Conservation (phyloP, 1,140 invertebrate genomes). For the Agrilus planipennis region DNA sequence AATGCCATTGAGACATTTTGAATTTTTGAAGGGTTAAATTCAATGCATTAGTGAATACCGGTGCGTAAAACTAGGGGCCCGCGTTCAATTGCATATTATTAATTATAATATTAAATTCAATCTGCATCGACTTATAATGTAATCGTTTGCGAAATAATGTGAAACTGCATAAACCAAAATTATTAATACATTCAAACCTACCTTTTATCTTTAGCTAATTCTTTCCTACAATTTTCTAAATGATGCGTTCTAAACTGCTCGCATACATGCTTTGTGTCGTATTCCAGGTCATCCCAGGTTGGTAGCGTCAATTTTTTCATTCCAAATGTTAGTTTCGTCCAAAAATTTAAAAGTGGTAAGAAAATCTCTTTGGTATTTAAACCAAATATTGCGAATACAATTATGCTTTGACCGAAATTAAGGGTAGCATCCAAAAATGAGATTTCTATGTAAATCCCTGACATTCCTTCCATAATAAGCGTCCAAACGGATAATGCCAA, state of each 20-base stretch:
- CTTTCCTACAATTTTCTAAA: conserved; percentile 62
- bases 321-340: conserved; percentile 53
- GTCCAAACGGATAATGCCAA: conserved; percentile 78
- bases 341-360: conserved; percentile 48
- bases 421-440: conserved; percentile 81
- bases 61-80: too few relatives aligned
- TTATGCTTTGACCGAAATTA: conserved; percentile 78
- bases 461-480: conserved; percentile 70
- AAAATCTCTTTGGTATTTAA: conserved; percentile 64
- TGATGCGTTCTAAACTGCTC: conserved; percentile 82
- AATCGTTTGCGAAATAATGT: not conserved
- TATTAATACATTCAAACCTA: conserved; percentile 19
- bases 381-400: conserved; percentile 77
- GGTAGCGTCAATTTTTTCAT: conserved; percentile 58
- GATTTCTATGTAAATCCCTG: conserved; percentile 82
- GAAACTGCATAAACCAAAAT: not conserved
- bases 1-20: too few relatives aligned
- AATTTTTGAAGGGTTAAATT: too few relatives aligned
- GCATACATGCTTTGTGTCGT: conserved; percentile 70
- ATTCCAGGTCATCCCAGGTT: conserved; percentile 55
- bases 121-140: not conserved
- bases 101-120: not conserved
- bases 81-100: too few relatives aligned
- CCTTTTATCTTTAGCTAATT: conserved; percentile 64
- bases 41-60: too few relatives aligned